A percentile compares a stretch with the other conserved stretches of the same genome.
phyloP scores from a whole-genome alignment of 2,113 vertebrate genomes.

The Patagioenas fasciata region DNA sequence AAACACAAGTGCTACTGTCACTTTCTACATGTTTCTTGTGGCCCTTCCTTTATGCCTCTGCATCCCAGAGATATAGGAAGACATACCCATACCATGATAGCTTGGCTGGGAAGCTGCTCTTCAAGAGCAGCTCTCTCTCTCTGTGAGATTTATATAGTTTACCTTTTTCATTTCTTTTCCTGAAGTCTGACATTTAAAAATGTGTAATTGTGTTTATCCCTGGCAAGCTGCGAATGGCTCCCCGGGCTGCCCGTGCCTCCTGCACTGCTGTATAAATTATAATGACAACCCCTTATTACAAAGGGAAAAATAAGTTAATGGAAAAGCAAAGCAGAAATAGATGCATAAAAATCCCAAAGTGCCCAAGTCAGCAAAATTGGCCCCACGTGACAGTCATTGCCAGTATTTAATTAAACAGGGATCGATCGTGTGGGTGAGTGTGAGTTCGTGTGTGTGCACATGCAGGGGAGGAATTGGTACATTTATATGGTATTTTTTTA shows the following conservation, averaged over 20 bases:
- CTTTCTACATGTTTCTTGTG: background rate
- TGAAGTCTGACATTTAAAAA: conserved; percentile 70
- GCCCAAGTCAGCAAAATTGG: conserved; percentile 62
- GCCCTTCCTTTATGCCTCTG: background rate
- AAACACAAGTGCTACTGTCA: background rate
- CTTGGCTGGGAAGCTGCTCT: background rate
- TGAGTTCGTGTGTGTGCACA: background rate
- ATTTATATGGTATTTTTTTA: conserved; percentile 1
- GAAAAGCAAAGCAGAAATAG: conserved; percentile 68
- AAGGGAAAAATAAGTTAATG: conserved; percentile 73
- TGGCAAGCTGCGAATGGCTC: conserved; percentile 66
- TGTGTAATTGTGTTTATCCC: conserved; percentile 71
- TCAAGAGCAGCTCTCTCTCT: background rate
- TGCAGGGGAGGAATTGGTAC: background rate
- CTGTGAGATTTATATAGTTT: conserved; percentile 45
- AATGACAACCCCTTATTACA: conserved; percentile 71
- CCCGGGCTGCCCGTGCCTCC: conserved; percentile 57
- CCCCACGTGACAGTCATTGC: conserved; percentile 51
- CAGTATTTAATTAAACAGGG: conserved; percentile 66
- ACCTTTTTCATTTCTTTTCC: conserved; percentile 60
- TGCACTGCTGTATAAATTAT: conserved; percentile 60
- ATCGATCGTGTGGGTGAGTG: conserved; percentile 51
- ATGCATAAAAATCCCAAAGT: conserved; percentile 66
- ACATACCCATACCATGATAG: background rate
- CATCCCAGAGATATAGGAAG: background rate